A percentile compares a stretch with the other conserved stretches of the same genome.
phyloP scores from a whole-genome alignment of 2,113 vertebrate genomes.

The Podiceps cristatus region DNA sequence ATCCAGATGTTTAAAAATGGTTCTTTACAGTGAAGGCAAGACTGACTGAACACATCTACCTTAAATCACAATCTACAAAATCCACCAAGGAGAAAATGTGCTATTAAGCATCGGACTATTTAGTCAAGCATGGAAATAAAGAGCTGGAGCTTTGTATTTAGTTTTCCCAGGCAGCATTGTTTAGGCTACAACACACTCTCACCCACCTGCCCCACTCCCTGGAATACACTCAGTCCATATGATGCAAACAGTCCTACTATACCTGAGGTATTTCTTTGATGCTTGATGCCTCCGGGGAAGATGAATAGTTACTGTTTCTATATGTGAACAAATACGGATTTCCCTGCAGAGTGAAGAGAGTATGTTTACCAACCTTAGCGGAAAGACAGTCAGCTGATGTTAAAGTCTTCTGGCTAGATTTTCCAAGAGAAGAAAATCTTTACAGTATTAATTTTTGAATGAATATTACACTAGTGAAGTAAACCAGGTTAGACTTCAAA shows the following conservation, averaged over 20 bases:
- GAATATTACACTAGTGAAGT: background rate
- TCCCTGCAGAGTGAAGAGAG: constrained; percentile 66
- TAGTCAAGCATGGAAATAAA: background rate
- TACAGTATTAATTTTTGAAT: background rate
- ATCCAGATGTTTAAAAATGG: background rate
- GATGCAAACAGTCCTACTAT: background rate
- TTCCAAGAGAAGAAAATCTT: background rate
- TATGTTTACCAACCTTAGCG: background rate
- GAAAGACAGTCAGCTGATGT: background rate
- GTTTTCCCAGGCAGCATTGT: background rate
- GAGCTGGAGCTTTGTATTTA: background rate
- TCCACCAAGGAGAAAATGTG: background rate
- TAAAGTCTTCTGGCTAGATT: background rate
- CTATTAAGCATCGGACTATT: background rate
- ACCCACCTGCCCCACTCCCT: background rate
- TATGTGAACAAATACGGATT: constrained; percentile 77
- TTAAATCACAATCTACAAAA: background rate
- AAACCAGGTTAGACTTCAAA: constrained; percentile 17
- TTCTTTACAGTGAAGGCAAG: background rate
- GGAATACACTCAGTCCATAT: background rate
- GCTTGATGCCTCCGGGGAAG: background rate
- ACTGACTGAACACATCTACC: background rate
- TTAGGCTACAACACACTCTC: background rate
- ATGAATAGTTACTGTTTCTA: constrained; percentile 72
- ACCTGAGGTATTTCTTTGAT: constrained; percentile 47